Evolutionary conservation across 2,113 vertebrate genomes (phyloP), one percentile per base, ranked within the genome.

Genomic region (Etheostoma cragini): DNA sequence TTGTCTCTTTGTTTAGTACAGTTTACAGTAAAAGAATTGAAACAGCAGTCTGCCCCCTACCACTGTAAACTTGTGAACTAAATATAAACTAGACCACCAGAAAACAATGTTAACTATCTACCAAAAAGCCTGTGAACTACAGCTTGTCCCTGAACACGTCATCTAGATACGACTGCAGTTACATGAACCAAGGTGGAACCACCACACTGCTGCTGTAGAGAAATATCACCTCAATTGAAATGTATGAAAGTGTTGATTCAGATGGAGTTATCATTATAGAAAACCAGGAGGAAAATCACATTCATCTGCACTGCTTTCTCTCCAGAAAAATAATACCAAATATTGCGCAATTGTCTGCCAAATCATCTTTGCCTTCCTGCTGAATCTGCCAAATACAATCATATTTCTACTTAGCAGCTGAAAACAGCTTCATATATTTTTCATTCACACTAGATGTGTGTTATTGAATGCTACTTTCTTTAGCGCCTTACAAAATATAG

Each of bases 1-100:
- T 53, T 52, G 52, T 62, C 62, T 38, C 21, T 63, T 22, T 67
- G 70, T 53, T 80, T 70, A 11, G 38, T 42, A 11, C 38, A 42
- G 38, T 42, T 42, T 42, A 42, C 10, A 42, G 38, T 42, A 42
- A 10, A 8, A 42, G 38, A 42, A 42, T 3, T 42, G 8, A 42
- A 42, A 10, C 2, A 42, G 53, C 46, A 38, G 19, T 63, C 21
- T 24, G 33, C 26, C n/a, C 19, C 21, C 3, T 68, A 4, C 10
- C 19, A 33, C 42, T 60, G 6, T 14, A 58, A 58, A 58, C 38
- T 17, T 19, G 12, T 30, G 21, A 50, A 22, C 45, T 12, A 42
- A 70, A 38, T 42, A 49, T 46, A 57, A 71, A 71, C n/a, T 12
- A 57, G 11, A 61, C 26, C 53, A 49, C 6, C 49, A 60, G 60